Conservation (phyloP, 92 coral and sea anemone species). For the Palythoa heliodiscus region DNA sequence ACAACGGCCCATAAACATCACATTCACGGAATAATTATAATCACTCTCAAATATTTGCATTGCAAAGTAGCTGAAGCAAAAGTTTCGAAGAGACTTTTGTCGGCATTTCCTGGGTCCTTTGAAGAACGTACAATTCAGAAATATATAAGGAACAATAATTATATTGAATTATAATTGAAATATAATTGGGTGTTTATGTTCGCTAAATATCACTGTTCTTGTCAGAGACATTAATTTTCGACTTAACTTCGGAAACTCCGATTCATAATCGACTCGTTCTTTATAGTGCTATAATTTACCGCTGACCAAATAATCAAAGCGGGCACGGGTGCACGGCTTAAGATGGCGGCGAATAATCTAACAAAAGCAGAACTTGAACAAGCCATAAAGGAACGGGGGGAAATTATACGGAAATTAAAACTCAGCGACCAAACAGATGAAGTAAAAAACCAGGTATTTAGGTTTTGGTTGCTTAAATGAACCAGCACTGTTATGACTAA, state of each 20-base stretch:
- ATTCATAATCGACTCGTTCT: not conserved
- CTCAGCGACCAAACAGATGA: slow-evolving; percentile 92
- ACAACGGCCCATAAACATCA: slow-evolving; percentile 34
- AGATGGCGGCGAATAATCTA: slow-evolving; percentile 76
- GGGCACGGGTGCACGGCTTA: slow-evolving; percentile 1
- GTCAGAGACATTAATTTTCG: slow-evolving; percentile 8
- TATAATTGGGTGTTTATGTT: too few relatives aligned
- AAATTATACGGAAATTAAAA: slow-evolving; percentile 75
- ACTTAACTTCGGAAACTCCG: slow-evolving; percentile 38
- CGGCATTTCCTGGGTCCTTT: not conserved
- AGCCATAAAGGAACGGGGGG: slow-evolving; percentile 81
- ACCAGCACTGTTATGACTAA: not conserved
- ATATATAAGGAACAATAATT: not conserved
- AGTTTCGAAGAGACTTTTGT: not conserved
- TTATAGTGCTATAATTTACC: not conserved
- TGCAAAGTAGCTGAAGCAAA: not conserved
- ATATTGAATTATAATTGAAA: too few relatives aligned
- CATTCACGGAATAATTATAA: slow-evolving; percentile 5
- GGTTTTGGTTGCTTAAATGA: not conserved
- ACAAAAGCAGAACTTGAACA: slow-evolving; percentile 78
- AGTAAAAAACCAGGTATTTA: slow-evolving; percentile 84
- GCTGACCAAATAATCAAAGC: slow-evolving; percentile 14
- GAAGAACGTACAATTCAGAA: not conserved
- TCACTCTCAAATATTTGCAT: slow-evolving; percentile 12
- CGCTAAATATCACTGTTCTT: not conserved